Base-by-base conservation (phyloP, 2,113 vertebrate genomes). In the Gyps fulvus region DNA sequence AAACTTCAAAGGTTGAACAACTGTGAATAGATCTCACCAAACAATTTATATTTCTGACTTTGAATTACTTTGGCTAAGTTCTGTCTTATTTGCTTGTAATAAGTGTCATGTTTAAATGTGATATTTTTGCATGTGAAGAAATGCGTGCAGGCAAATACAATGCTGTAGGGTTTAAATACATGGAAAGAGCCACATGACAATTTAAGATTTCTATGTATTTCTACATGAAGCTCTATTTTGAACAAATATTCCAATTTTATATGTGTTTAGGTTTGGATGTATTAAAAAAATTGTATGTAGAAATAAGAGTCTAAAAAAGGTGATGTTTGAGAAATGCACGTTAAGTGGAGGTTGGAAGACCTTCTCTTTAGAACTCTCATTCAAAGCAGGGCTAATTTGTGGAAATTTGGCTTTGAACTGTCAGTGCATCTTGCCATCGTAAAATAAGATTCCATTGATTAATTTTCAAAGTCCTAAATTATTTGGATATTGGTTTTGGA, bases 1-100 rank as follows among this genome's bases (percentile, higher is more conserved):
- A 90, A 98, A 94, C 92, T 93, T 97, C 86, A 97, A 91, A 97
- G 80, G 40, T 93, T 97, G 77, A 95, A 72, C 61, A 78, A 78
- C 71, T 87, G 16, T 61, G 80, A 92, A 93, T 72, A 72, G 79
- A 90, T 81, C 77, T 89, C 80, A 52, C 45, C 45, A 87, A 92
- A 94, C 29, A 92, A 62, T 78, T 91, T 78, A 27, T 92, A 43
- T 86, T 81, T 94, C 45, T 81, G 34, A 57, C 77, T 92, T 94
- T 55, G 42, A 70, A 91, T 87, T 91, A 50, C 55, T 94, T 71
- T 71, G 78, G 45, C 8, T 83, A 72, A 90, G 67, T 97, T 76
- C 83, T 85, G 20, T 65, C 52, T 58, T 49, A 73, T 29, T 87
- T 50, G 69, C 55, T 93, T 87, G 72, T 43, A 57, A 11, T 54